Evolutionary conservation across 2,888 invertebrate species (phyloP), one percentile per base, ranked within the genome.

Genomic region (Boloria selene): DNA sequence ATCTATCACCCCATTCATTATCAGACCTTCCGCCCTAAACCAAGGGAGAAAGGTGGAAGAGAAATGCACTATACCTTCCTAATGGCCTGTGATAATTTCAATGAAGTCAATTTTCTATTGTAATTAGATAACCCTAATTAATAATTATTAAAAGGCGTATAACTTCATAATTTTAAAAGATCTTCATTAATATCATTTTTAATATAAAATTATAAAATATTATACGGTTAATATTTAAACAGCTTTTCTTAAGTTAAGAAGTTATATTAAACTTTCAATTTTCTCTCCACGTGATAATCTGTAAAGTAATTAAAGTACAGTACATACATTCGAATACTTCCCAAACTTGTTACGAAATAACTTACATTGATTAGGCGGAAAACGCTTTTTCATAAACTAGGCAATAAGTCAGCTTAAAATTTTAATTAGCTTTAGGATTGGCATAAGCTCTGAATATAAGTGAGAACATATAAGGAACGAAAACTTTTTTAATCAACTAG

Each of bases 31-130:
- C 50, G 66, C 59, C 68, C 70, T 69, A 59, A 61, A 80, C 69
- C 73, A 59, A 72, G 73, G 79, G 81, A 79, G 74, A 76, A 80
- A 79, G 82, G 82, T 79, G 74, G 76, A 80, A 79, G 81, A 82
- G 80, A 83, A 83, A 82, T 79, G 80, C 75, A 75, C 71, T 70
- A 65, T 74, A 76, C 72, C 70, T 65, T 72, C 71, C 70, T 82
- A 83, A 84, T 84, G 83, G 78, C 74, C 74, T 73, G 79, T 78
- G 78, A 81, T 80, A 82, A 84, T 80, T 77, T 74, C 68, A 71
- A 66, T 67, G 55, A 65, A 70, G 58, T 56, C 61, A 22, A 51
- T 54, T 65, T 47, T 68, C 50, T 61, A 50, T 50, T 65, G 47
- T 53, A 2, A 53, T 56, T 60, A 44, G 61, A 65, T 47, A 50